Base-by-base conservation (phyloP, 1,140 invertebrate genomes). In the Tenebrio molitor region DNA sequence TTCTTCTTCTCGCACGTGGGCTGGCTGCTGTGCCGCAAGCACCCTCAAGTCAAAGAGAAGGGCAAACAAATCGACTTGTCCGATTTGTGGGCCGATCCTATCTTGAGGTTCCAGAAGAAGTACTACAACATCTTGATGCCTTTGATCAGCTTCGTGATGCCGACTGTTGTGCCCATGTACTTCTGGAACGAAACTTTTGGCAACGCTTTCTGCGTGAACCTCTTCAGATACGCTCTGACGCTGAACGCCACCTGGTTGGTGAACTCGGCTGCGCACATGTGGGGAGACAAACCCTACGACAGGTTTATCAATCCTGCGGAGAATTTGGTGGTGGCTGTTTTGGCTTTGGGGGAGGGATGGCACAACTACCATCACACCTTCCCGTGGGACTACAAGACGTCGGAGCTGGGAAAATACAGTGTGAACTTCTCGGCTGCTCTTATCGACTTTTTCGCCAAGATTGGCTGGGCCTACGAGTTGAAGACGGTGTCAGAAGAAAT, bases 361-460 rank as follows among this genome's bases (percentile, higher is more conserved):
- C 96, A 98, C 82, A 98, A 98, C 83, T 98, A 97, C 84, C 97
- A 98, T 81, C 96, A 98, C 84, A 92, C 93, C 0, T 98, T 98
- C 85, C 97, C 97, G 0, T 95, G 94, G 89, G 97, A 98, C 81
- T 97, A 97, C 86, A n/a, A n/a, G n/a, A 91, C 94, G 1, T 88
- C 93, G 3, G 94, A 95, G 80, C 85, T 95, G 0, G 93, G 95
- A 34, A 88, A 90, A 77, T 94, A 92, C 84, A 87, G 87, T 6
- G 83, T 91, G 10, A 98, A 98, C 80, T 85, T 92, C 41, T 97
- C 95, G 0, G 95, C 92, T 0, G 85, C 86, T 1, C 95, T 97
- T 81, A 95, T 97, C 73, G 94, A 97, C 77, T 88, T 93, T 71
- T 92, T 93, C 79, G 90, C 93, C 1, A 89, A 88, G 79, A 88